Percentiles rank a stretch among this genome's conserved stretches.
Conservation (phyloP, 1,140 invertebrate genomes). For the Bombus pascuorum region DNA sequence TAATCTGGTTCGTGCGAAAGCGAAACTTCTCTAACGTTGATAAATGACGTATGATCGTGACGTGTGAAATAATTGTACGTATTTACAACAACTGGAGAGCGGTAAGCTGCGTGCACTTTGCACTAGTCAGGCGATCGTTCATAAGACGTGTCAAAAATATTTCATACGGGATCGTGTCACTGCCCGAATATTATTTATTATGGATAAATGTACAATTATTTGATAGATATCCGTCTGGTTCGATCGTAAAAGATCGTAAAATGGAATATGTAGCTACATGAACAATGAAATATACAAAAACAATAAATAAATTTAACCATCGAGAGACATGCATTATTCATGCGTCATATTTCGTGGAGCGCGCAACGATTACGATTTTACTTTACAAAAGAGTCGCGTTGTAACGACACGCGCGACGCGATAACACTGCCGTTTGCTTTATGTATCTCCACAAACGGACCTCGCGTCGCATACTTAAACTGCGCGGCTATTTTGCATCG, state of each 20-base stretch:
- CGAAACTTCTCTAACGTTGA: neutral
- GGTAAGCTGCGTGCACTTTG: neutral
- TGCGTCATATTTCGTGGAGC: neutral
- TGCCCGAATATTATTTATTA: neutral
- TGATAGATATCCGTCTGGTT: neutral
- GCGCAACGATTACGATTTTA: slow-evolving; percentile 12
- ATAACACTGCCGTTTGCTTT: slow-evolving; percentile 23
- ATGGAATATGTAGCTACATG: too few species aligned
- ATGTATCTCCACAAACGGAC: neutral
- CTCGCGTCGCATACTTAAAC: slow-evolving; percentile 8
- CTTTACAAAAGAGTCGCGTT: slow-evolving; percentile 32
- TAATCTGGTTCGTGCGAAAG: too few species aligned
- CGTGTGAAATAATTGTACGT: neutral
- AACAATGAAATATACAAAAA: slow-evolving; percentile 7
- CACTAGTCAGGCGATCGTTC: too few species aligned
- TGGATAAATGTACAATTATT: neutral
- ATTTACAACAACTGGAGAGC: neutral
- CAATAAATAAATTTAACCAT: neutral
- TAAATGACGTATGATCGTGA: neutral
- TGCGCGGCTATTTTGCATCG: slow-evolving; percentile 6
- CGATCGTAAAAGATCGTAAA: neutral
- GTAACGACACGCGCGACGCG: slow-evolving; percentile 9
- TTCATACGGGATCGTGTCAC: neutral
- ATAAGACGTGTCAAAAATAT: neutral
- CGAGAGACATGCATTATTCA: slow-evolving; percentile 14